A percentile compares a stretch with the other conserved stretches of the same genome.
phyloP scores from a whole-genome alignment of 1,140 invertebrate species.

The Scaptomyza graminum region DNA sequence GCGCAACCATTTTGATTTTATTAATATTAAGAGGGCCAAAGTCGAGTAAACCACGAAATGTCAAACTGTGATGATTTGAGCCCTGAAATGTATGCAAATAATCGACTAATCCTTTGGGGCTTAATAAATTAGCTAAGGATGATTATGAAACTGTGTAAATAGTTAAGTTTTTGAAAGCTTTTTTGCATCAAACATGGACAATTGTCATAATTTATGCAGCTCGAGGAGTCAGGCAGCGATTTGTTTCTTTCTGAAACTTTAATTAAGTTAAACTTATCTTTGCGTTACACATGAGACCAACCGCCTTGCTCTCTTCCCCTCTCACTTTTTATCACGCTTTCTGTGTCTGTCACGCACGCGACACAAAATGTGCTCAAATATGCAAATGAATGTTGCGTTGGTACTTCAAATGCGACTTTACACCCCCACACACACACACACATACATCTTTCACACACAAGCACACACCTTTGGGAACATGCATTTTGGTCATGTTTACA shows the following conservation, averaged over 20 bases:
- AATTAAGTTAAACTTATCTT: conserved; percentile 80
- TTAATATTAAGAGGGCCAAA: no score
- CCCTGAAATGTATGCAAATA: background rate
- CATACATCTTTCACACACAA: conserved; percentile 22
- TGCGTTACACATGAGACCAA: conserved; percentile 72
- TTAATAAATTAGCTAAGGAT: conserved; percentile 35
- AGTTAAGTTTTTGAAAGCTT: conserved; percentile 47
- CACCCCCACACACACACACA: conserved; percentile 40
- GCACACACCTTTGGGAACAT: conserved; percentile 66
- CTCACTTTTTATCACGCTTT: background rate
- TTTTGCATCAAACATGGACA: conserved; percentile 33
- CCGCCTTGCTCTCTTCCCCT: conserved; percentile 3
- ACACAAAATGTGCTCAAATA: conserved; percentile 66
- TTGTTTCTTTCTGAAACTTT: conserved; percentile 71
- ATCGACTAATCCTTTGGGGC: background rate
- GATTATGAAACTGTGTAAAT: conserved; percentile 41
- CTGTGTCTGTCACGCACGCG: conserved; percentile 29
- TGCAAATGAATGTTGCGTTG: conserved; percentile 75
- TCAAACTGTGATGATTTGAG: background rate
- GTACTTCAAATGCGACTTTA: conserved; percentile 72
- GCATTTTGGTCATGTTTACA: conserved; percentile 81
- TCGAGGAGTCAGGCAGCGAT: conserved; percentile 47
- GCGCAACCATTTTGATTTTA: no score
- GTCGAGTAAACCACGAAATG: background rate
- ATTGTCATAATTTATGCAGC: conserved; percentile 73